Evolutionary conservation across 1,140 invertebrate species (phyloP).

Genomic region (Rhagoletis pomonella): DNA sequence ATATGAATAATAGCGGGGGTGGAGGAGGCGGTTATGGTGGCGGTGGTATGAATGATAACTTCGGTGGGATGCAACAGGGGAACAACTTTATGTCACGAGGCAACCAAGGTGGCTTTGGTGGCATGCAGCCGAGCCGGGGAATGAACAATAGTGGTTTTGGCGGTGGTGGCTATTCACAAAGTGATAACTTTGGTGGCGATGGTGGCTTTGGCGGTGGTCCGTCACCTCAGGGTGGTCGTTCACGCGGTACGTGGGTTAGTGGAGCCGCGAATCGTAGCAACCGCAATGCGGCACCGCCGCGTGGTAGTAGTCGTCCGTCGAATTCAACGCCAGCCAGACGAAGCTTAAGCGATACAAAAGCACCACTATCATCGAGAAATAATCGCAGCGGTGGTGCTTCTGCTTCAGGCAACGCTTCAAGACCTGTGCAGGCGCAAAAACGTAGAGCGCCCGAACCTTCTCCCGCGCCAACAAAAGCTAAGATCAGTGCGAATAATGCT

Average conservation of each 20-base stretch:
- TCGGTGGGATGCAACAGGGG: constrained; percentile 25
- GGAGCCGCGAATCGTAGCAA: constrained; percentile 14
- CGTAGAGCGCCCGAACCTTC: not conserved
- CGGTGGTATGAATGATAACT: not conserved
- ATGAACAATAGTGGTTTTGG: constrained; percentile 6
- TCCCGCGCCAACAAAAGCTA: not conserved
- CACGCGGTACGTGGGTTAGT: constrained; percentile 16
- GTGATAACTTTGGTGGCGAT: not conserved
- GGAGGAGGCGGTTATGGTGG: not conserved
- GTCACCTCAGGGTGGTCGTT: not conserved
- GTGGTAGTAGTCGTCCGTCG: not conserved
- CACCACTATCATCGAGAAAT: constrained; percentile 18
- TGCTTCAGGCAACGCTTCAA: constrained; percentile 26
- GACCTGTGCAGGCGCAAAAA: constrained; percentile 1
- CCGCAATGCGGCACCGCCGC: constrained; percentile 1
- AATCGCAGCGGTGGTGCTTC: constrained; percentile 38
- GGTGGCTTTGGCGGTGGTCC: not conserved
- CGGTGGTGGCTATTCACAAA: not conserved
- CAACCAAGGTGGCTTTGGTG: not conserved
- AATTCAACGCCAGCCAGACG: constrained; percentile 2
- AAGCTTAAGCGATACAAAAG: constrained; percentile 18
- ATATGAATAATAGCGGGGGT: not conserved
- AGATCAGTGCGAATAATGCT: not conserved
- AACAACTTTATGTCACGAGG: constrained; percentile 13
- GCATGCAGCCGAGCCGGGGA: not conserved